Evolutionary conservation across 2,797 vertebrate genomes (phyloP).

Genomic region (Galagoides demidoff): DNA sequence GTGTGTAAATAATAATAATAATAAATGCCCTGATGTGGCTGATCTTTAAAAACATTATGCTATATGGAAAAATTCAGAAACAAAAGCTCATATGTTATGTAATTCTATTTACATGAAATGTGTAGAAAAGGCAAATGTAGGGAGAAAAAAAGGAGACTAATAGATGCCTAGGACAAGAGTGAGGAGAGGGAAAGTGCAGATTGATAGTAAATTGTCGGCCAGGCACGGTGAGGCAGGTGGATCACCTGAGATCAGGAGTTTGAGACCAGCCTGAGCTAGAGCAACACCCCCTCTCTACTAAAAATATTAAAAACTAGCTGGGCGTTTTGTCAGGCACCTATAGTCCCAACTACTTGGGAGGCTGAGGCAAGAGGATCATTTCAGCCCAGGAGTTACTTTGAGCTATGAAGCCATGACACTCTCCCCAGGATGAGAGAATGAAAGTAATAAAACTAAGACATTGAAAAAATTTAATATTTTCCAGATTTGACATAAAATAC

Average conservation of each 20-base stretch:
- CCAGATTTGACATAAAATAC: neutral
- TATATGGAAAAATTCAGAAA: neutral
- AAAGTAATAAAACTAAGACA: neutral
- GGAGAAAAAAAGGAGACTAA: neutral
- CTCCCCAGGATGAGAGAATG: neutral
- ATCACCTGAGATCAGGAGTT: too few species aligned
- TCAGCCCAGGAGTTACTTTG: too few species aligned
- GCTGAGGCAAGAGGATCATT: too few species aligned
- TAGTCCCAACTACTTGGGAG: too few species aligned
- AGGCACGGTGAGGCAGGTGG: too few species aligned
- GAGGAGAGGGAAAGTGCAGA: neutral
- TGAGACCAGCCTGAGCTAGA: too few species aligned
- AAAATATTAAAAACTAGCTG: too few species aligned
- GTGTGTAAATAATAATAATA: neutral
- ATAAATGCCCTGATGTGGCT: neutral
- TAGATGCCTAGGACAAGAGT: neutral
- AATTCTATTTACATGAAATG: neutral
- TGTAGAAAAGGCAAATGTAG: neutral
- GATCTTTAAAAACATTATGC: neutral
- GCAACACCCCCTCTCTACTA: too few species aligned
- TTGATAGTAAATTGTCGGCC: neutral
- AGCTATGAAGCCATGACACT: too few species aligned
- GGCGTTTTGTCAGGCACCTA: too few species aligned
- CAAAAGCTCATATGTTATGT: neutral
- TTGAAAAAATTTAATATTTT: neutral